Base-by-base conservation (phyloP, 1,140 invertebrate genomes). In the Musca domestica region DNA sequence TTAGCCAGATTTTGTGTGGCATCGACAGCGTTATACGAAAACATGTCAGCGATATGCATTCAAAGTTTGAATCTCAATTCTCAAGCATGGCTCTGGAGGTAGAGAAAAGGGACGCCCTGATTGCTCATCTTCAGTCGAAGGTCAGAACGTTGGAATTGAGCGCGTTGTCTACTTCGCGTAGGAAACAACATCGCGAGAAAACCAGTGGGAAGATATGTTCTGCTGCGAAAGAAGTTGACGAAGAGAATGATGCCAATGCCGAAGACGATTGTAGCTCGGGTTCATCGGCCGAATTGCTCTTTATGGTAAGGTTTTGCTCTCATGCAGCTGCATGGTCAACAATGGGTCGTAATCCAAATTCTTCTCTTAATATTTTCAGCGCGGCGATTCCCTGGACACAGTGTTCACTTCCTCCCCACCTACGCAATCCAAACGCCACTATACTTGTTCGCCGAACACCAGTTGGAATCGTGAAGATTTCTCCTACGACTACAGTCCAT, bases 21-120 rank as follows among this genome's bases (percentile, higher is more conserved):
- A 92, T 93, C 56, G 89, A 90, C 75, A 86, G 91, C 74, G 88
- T 93, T 22, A 90, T 93, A 76, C 89, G 91, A 77, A 84, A 85
- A 15, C 88, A 90, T 77, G 82, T 91, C 71, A 86, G 87, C 70
- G 87, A 89, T 47, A 85, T 89, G 66, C 87, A 89, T 81, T 85
- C 85, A 69, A 88, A 88, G 76, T 88, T 88, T 81, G 86, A 88
- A 74, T 84, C 86, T 30, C 87, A 90, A 49, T 91, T 92, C 74
- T 85, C 86, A 19, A 89, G 85, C 49, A 82, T 95, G 73, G 90
- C 93, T 79, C 83, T 88, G 47, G 92, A 94, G 82, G 87, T 94
- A 10, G 84, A 85, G 9, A 89, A 88, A 67, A 85, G 91, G 7
- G 92, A 94, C 77, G 88, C 90, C 74, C 89, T 93, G 47, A 94